Conservation (phyloP, 2,797 vertebrate species). For the Neomorphus geoffroyi region DNA sequence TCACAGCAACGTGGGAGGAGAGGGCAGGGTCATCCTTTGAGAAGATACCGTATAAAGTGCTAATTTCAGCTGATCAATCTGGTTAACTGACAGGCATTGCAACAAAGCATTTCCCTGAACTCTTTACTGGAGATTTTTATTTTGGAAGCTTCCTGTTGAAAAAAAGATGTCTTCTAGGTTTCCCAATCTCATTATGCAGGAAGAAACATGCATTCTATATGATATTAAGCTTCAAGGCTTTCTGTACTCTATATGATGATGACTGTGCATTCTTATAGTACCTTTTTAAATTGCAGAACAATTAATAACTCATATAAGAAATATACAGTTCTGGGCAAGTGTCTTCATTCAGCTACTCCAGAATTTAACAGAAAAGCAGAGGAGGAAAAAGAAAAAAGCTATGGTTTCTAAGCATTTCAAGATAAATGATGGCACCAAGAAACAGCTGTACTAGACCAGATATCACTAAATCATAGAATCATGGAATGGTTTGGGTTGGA, state of each 20-base stretch:
- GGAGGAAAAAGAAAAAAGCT: neutral
- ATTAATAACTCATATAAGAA: neutral
- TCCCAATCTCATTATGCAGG: neutral
- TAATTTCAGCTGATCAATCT: neutral
- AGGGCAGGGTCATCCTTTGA: neutral
- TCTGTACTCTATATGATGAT: neutral
- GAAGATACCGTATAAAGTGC: neutral
- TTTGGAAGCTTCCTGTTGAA: neutral
- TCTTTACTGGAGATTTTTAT: neutral
- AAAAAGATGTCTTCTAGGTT: neutral
- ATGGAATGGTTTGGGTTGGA: too few relatives aligned
- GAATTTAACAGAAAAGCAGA: neutral
- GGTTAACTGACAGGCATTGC: neutral
- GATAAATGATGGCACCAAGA: neutral
- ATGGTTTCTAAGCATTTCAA: neutral
- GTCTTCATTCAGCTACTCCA: neutral
- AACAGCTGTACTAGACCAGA: neutral
- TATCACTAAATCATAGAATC: too few relatives aligned
- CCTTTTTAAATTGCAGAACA: neutral
- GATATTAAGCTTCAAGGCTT: neutral
- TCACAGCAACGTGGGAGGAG: rapidly evolving
- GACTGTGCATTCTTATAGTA: neutral
- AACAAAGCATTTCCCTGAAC: neutral
- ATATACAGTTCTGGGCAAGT: neutral
- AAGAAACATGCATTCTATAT: neutral